phyloP scores from a whole-genome alignment of 2,797 vertebrate genomes.

The Acomys russatus region DNA sequence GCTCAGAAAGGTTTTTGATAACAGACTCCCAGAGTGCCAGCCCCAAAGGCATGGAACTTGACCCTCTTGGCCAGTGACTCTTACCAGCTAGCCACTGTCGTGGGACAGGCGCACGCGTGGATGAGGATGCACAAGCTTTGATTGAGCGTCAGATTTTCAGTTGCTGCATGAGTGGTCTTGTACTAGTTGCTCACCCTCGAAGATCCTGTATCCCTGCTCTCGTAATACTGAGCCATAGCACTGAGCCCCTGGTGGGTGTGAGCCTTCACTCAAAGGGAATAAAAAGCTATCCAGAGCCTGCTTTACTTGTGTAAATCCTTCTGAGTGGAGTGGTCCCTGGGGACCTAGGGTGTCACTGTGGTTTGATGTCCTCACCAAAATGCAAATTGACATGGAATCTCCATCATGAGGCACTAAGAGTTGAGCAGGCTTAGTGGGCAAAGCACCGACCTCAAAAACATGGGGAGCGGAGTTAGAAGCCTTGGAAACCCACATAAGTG shows the following conservation, averaged over 20 bases:
- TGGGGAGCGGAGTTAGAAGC: not conserved
- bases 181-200: not conserved
- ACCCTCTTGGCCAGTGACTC: not conserved
- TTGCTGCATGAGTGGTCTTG: not conserved
- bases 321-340: not conserved
- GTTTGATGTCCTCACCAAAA: not conserved
- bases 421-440: not conserved
- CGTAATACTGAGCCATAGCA: not conserved
- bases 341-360: not conserved
- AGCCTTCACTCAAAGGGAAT: not conserved
- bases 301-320: not conserved
- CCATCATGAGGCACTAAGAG: not conserved
- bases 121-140: not conserved
- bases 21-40: not conserved
- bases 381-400: not conserved
- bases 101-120: not conserved
- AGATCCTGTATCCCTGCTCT: not conserved
- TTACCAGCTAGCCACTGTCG: not conserved
- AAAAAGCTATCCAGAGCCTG: not conserved
- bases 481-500: not conserved
- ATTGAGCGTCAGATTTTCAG: not conserved
- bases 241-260: not conserved
- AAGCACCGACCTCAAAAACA: not conserved
- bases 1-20: not conserved
- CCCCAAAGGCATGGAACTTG: not conserved